Evolutionary conservation across 2,797 vertebrate genomes (phyloP), one percentile per base, ranked within the genome.

Genomic region (Microctenopoma steveboyesi): DNA sequence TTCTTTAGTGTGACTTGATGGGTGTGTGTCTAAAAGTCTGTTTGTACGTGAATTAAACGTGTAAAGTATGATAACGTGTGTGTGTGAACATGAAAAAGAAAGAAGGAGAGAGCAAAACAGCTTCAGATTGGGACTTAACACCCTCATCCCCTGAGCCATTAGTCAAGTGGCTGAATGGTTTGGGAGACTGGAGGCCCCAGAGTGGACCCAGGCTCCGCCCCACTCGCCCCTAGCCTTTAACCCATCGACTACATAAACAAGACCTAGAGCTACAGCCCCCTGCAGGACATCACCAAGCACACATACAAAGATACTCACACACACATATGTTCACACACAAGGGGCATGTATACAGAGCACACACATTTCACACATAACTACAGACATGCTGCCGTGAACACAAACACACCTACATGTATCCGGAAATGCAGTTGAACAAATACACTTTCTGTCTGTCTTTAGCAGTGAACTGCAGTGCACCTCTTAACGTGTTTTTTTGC

Each of bases 201-300:
- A 86, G 76, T 66, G 90, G 89, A 86, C 80, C 74, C 73, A 82
- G 69, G 75, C 90, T 82, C 90, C 82, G 42, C 74, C 74, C 82
- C 85, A 14, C 64, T 76, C 81, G 80, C 89, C 90, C 85, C 87
- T 81, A 86, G 89, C 92, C 92, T 92, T 89, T 88, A 86, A 92
- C 85, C 89, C 84, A 64, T 72, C 10, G 27, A 87, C 85, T 90
- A 78, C 85, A 89, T 86, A 91, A 93, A 93, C 93, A 92, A 91
- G 89, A 87, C 88, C 89, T 86, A 87, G 83, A 91, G 88, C 86
- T 90, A 90, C 84, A 89, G 85, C 81, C 87, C 87, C 89, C 89
- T 87, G 88, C 90, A 39, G 91, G 89, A 83, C 83, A 76, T 79
- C 83, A 58, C 82, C 59, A 85, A 78, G 85, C 68, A 40, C 80